A percentile compares a stretch with the other conserved stretches of the same genome.
Evolutionary conservation across 2,888 invertebrate species (phyloP).

Genomic region (Agrypnus murinus): DNA sequence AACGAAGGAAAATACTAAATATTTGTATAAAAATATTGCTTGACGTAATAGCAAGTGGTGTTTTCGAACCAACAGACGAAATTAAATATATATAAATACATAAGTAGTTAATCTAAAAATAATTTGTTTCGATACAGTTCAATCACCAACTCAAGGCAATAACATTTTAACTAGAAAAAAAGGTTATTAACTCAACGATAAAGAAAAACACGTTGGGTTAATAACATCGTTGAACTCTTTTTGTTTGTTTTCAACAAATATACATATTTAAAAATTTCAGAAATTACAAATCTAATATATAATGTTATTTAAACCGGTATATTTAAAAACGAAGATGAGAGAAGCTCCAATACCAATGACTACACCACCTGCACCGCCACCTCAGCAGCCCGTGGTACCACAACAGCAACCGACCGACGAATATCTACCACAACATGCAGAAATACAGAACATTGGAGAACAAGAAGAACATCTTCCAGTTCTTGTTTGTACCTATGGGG

Average conservation of each 20-base stretch:
- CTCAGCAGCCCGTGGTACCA: constrained; percentile 39
- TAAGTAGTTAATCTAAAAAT: background rate
- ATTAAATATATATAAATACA: no score
- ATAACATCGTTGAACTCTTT: constrained; percentile 7
- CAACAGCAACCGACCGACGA: constrained; percentile 52
- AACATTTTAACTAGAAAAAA: background rate
- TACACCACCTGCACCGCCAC: constrained; percentile 42
- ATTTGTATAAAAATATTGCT: constrained; percentile 22
- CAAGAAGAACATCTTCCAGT: constrained; percentile 61
- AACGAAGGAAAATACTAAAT: constrained; percentile 27
- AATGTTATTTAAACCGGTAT: constrained; percentile 65
- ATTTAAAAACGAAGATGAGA: constrained; percentile 62
- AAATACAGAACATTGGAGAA: constrained; percentile 53
- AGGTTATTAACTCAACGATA: background rate
- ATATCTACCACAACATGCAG: constrained; percentile 51
- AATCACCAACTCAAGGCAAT: constrained; percentile 3
- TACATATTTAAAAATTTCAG: constrained; percentile 35
- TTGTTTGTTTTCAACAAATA: background rate
- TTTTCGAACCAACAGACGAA: no score
- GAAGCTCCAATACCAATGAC: constrained; percentile 62
- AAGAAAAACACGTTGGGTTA: constrained; percentile 2
- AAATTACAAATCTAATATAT: constrained; percentile 29
- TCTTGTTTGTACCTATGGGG: constrained; percentile 71
- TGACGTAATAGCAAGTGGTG: constrained; percentile 19
- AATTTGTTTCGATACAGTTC: constrained; percentile 1